Conservation (phyloP, 2,797 vertebrate genomes). For the Enteromius viviparus region DNA sequence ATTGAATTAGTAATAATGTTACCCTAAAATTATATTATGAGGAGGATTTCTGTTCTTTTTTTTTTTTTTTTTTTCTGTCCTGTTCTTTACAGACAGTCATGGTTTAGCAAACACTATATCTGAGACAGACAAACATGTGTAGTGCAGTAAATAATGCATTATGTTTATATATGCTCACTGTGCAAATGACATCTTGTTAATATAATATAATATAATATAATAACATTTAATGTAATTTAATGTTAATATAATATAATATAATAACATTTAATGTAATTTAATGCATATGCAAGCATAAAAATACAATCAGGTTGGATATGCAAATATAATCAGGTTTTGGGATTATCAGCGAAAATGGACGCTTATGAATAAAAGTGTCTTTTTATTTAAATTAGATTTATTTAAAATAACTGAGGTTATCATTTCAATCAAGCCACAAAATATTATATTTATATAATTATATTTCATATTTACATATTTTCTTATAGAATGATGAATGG, state of each 20-base stretch:
- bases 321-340: neutral
- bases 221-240: neutral
- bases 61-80: neutral
- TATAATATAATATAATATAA: neutral
- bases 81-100: constrained; percentile 11
- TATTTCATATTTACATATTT: neutral
- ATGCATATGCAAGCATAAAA: neutral
- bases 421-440: neutral
- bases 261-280: neutral
- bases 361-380: neutral
- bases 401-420: neutral
- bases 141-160: neutral
- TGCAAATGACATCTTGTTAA: neutral
- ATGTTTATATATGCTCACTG: neutral
- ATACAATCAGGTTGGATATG: neutral
- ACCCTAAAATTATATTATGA: constrained; percentile 26
- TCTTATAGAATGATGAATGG: neutral
- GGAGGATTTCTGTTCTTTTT: constrained; percentile 2
- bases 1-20: constrained; percentile 35
- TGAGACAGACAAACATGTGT: neutral
- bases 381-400: neutral
- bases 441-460: neutral
- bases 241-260: neutral
- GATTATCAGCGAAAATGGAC: neutral
- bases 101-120: neutral